Percentiles rank a stretch among this genome's conserved stretches.
Evolutionary conservation across 2,113 vertebrate species (phyloP).

Genomic region (Melanerpes aurifrons): DNA sequence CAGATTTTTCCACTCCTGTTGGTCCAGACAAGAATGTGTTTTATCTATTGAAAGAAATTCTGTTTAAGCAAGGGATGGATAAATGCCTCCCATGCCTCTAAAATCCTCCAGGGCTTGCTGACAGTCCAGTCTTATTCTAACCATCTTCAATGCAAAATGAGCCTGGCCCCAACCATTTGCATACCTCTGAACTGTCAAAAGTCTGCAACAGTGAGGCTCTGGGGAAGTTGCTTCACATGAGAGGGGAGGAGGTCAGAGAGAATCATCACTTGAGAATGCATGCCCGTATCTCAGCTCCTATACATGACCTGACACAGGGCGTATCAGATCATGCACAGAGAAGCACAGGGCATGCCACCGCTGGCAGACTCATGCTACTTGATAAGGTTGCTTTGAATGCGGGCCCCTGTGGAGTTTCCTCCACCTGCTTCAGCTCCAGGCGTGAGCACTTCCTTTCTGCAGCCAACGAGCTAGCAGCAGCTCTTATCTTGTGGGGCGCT

Average conservation of each 20-base stretch:
- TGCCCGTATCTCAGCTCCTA: neutral
- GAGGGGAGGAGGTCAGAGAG: conserved; percentile 24
- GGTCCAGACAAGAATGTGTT: neutral
- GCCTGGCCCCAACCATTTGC: conserved; percentile 5
- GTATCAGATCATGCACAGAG: neutral
- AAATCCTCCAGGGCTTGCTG: neutral
- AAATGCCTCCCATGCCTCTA: neutral
- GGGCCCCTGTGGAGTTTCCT: neutral
- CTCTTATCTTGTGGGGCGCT: neutral
- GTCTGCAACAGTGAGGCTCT: neutral
- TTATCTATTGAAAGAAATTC: neutral
- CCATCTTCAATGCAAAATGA: neutral
- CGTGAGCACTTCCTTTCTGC: neutral
- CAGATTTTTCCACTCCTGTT: neutral
- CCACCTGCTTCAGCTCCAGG: conserved; percentile 15
- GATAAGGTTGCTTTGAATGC: neutral
- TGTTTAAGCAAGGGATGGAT: neutral
- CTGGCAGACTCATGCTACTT: neutral
- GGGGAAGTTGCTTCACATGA: neutral
- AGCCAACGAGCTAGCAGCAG: neutral
- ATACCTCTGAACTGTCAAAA: conserved; percentile 30
- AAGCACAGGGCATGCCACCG: neutral
- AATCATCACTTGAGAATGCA: conserved; percentile 30
- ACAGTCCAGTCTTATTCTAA: neutral
- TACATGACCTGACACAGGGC: neutral